Evolutionary conservation across 2,888 invertebrate species (phyloP), one percentile per base, ranked within the genome.

Genomic region (Zygogramma bicolorata): DNA sequence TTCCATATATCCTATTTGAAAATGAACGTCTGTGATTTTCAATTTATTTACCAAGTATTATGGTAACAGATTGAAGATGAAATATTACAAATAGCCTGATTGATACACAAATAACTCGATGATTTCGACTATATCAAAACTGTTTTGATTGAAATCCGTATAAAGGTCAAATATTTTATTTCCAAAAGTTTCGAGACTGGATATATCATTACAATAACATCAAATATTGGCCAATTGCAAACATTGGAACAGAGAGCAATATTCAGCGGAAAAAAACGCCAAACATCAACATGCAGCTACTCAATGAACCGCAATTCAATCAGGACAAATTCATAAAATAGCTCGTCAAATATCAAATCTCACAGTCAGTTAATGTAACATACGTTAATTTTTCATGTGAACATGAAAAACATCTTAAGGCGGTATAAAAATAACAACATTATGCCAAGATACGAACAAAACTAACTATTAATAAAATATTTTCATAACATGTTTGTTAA

Each of bases 331-430:
- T 80, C 81, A 83, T 82, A 80, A 81, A 82, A 81, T 81, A 78
- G 77, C 76, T 73, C 73, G 68, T 42, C 20, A 25, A 22, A 29
- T 22, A 31, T 34, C 42, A 20, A 46, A 63, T 49, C 29, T 46
- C 63, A 49, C 40, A 20, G 15, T 70, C 72, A 80, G 82, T 82
- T 83, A 83, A 83, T 82, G 77, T 83, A 84, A 83, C 82, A 77
- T 83, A 84, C 82, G 68, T 72, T 57, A 57, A 65, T 73, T 76
- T 77, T 75, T 74, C 62, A 66, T 69, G 58, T 72, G 34, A 27
- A 65, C 53, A 70, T 57, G 68, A 67, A 65, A 67, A 34, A 74
- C 68, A 61, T 71, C 49, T 15, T 46, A 2, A 53, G 0, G n/a
- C 27, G 8, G n/a, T 15, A 53, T 53, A 53, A n/a, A 22, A 53